A percentile compares a stretch with the other conserved stretches of the same genome.
These are phyloP conservation scores for Salvator merianae DNA, from an alignment of 2,113 vertebrate genomes.

Conservation along the genomic window DNA sequence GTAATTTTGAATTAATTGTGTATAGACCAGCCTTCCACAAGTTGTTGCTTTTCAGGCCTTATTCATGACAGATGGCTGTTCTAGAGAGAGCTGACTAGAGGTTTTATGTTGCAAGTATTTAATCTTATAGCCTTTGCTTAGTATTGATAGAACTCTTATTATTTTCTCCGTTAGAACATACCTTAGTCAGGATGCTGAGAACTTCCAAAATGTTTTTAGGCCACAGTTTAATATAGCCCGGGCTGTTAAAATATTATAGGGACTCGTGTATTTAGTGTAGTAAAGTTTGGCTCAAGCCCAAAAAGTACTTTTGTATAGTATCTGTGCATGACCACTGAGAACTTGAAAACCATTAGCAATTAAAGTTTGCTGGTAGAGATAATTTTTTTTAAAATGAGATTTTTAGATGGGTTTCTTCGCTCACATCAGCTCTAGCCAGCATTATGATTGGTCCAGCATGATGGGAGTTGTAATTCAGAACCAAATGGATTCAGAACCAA, in stretches of 20 bases:
- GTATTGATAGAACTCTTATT: background rate
- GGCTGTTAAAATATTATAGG: background rate
- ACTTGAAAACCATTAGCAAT: constrained; percentile 7
- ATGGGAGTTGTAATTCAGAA: too few species aligned
- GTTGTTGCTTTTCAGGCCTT: too few species aligned
- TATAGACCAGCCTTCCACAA: background rate
- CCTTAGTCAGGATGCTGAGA: background rate
- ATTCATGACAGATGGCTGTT: too few species aligned
- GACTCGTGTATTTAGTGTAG: constrained; percentile 24
- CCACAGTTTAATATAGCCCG: background rate
- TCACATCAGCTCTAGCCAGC: too few species aligned
- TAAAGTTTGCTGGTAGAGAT: background rate
- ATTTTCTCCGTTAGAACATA: background rate
- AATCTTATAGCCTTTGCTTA: background rate
- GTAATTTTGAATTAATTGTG: background rate
- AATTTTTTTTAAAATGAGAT: too few species aligned
- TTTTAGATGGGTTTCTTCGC: too few species aligned
- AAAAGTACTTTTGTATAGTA: background rate
- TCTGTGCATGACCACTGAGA: background rate
- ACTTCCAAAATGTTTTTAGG: background rate
- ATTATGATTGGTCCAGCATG: too few species aligned
- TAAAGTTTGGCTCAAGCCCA: constrained; percentile 38
- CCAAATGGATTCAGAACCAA: too few species aligned
- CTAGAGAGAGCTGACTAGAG: too few species aligned
- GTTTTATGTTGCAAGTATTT: background rate